phyloP scores from a whole-genome alignment of 2,888 invertebrate genomes.

The Agonopterix arenella region DNA sequence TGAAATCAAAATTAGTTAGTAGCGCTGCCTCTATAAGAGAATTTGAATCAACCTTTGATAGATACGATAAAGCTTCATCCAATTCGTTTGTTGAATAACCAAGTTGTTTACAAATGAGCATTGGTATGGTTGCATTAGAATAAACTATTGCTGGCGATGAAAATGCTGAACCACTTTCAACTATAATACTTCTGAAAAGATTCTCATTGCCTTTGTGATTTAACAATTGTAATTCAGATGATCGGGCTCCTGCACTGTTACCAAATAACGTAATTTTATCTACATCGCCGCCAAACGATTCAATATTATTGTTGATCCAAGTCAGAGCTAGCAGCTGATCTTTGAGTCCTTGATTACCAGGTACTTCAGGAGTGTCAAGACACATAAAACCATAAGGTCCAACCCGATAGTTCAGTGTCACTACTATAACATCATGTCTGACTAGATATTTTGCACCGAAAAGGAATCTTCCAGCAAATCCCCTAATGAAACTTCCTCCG shows the following conservation, averaged over 20 bases:
- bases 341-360: constrained; percentile 47
- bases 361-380: constrained; percentile 36
- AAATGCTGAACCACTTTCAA: constrained; percentile 21
- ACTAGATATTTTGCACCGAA: constrained; percentile 34
- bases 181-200: constrained; percentile 26
- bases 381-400: constrained; percentile 55
- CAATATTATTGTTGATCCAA: constrained; percentile 45
- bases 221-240: constrained; percentile 35
- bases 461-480: constrained; percentile 20
- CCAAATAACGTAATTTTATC: constrained; percentile 40
- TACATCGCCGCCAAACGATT: constrained; percentile 40
- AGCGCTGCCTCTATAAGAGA: constrained; percentile 23
- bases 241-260: constrained; percentile 40
- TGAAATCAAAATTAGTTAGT: constrained; percentile 12
- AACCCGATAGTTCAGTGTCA: constrained; percentile 36
- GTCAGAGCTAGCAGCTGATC: constrained; percentile 39
- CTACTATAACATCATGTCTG: constrained; percentile 35
- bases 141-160: constrained; percentile 17
- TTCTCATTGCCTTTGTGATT: constrained; percentile 20
- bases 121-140: constrained; percentile 12
- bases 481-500: constrained; percentile 37
- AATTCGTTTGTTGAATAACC: constrained; percentile 16
- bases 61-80: constrained; percentile 27
- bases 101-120: constrained; percentile 17
- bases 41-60: constrained; percentile 20